A percentile compares a stretch with the other conserved stretches of the same genome.
Evolutionary conservation across 2,113 vertebrate genomes (phyloP).

Genomic region (Saguinus midas): DNA sequence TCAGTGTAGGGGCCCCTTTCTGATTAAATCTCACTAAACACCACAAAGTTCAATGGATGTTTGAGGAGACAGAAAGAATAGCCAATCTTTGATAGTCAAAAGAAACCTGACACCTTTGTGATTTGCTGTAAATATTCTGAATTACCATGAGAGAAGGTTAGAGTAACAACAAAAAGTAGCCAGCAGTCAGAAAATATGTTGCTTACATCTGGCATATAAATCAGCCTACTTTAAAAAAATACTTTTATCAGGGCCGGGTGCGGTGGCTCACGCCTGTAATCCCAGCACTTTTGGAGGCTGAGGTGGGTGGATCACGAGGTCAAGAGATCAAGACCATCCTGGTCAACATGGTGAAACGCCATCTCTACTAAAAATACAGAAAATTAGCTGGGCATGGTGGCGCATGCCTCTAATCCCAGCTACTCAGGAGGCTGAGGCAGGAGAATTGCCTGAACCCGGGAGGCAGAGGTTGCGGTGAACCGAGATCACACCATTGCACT

Average conservation of each 20-base stretch:
- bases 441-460: too few species aligned
- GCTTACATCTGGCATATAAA: conserved; percentile 62
- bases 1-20: not conserved
- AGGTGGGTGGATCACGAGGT: too few species aligned
- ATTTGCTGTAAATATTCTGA: not conserved
- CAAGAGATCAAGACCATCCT: too few species aligned
- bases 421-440: too few species aligned
- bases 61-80: not conserved
- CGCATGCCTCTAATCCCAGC: too few species aligned
- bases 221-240: not conserved
- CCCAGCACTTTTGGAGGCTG: too few species aligned
- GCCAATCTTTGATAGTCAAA: not conserved
- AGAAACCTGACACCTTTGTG: not conserved
- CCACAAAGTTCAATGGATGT: not conserved
- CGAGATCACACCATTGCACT: too few species aligned
- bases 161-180: conserved; percentile 24
- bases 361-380: too few species aligned
- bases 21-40: not conserved
- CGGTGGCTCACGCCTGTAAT: too few species aligned
- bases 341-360: too few species aligned
- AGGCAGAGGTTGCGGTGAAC: too few species aligned
- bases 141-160: not conserved
- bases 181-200: conserved; percentile 33
- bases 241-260: not conserved
- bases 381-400: too few species aligned